Percentiles rank a stretch among this genome's conserved stretches.
Conservation (phyloP, 2,888 invertebrate genomes). For the Drosophila phalerata region DNA sequence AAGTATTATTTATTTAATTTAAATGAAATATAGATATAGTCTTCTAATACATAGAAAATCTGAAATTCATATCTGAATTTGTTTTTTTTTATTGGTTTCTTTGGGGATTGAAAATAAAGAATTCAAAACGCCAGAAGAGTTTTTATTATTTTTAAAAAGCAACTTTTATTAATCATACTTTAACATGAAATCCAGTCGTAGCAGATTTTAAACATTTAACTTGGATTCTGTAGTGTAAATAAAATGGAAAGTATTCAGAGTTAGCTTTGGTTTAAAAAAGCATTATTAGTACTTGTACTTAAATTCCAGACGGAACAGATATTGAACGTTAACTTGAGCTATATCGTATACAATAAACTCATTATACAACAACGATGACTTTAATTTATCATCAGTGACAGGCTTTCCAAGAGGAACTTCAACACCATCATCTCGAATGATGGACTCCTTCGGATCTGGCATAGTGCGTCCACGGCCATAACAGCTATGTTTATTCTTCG, state of each 20-base stretch:
- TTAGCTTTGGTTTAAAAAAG: neutral
- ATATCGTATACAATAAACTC: slow-evolving; percentile 99
- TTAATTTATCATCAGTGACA: slow-evolving; percentile 83
- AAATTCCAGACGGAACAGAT: slow-evolving; percentile 94
- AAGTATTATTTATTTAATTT: slow-evolving; percentile 49
- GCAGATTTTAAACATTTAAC: neutral
- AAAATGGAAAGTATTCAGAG: neutral
- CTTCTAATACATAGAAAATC: neutral
- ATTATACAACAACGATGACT: slow-evolving; percentile 92
- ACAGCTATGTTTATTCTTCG: slow-evolving; percentile 94
- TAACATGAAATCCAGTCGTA: neutral
- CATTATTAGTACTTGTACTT: slow-evolving; percentile 88
- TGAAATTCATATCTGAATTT: neutral
- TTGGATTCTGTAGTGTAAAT: neutral
- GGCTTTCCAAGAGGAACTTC: slow-evolving; percentile 92
- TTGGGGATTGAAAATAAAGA: neutral
- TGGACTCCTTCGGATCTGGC: slow-evolving; percentile 90
- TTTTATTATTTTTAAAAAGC: neutral
- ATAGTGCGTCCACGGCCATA: slow-evolving; percentile 94
- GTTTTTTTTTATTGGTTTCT: neutral
- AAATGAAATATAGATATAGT: neutral
- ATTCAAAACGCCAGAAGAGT: neutral
- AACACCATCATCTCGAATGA: slow-evolving; percentile 89
- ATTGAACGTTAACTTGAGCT: slow-evolving; percentile 96
- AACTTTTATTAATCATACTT: neutral